These are phyloP conservation scores for Ephydatia muelleri DNA, from an alignment of 37 sponge, comb jelly and placozoan genomes.

Conservation along the genomic window DNA sequence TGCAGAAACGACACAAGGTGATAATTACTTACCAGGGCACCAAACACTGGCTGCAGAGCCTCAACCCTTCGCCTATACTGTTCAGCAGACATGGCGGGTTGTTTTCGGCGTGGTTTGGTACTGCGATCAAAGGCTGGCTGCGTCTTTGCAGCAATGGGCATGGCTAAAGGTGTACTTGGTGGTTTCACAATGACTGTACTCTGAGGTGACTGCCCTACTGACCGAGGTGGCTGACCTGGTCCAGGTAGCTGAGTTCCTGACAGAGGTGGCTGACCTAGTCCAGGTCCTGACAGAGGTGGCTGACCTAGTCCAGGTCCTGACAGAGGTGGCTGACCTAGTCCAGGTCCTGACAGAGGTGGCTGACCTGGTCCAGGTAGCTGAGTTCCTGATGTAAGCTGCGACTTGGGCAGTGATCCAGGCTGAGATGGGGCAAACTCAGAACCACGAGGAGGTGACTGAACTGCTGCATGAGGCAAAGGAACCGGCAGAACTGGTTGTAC, in stretches of 20 bases:
- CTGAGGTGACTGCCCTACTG: too few species aligned
- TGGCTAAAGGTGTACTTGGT: background rate
- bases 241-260: too few species aligned
- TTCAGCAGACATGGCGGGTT: slow-evolving; percentile 13
- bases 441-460: background rate
- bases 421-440: background rate
- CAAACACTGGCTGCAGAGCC: slow-evolving; percentile 46
- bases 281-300: too few species aligned
- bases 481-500: background rate
- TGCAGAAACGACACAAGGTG: too few species aligned
- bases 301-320: too few species aligned
- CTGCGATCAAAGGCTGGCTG: slow-evolving; percentile 10
- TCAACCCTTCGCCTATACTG: slow-evolving; percentile 29
- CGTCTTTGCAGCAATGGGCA: background rate
- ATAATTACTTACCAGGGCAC: slow-evolving; percentile 34
- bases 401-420: background rate
- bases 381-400: too few species aligned
- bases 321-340: too few species aligned
- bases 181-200: too few species aligned
- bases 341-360: too few species aligned
- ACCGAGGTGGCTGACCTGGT: too few species aligned
- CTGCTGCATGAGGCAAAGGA: background rate
- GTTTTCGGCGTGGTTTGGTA: background rate
- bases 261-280: too few species aligned
- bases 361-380: too few species aligned